Percentiles rank a stretch among this genome's conserved stretches.
Conservation (phyloP, 23 tunicate genomes). For the Trididemnum clinides region DNA sequence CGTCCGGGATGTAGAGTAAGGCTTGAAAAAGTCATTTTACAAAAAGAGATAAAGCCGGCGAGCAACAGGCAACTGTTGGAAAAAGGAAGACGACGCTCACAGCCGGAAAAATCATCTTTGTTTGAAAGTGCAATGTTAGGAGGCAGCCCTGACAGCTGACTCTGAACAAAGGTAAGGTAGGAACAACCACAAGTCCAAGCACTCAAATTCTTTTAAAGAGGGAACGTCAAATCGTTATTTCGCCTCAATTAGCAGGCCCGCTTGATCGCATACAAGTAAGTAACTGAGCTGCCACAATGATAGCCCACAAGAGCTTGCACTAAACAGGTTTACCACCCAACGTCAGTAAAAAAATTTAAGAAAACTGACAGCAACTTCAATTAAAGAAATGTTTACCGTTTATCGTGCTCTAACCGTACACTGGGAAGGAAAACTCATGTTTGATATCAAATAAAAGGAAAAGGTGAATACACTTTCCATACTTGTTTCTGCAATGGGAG, state of each 20-base stretch:
- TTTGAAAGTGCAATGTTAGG: too few relatives aligned
- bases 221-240: too few relatives aligned
- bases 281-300: neutral
- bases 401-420: conserved; percentile 4
- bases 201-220: too few relatives aligned
- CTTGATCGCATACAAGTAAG: neutral
- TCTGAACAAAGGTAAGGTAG: too few relatives aligned
- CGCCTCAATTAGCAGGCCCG: too few relatives aligned
- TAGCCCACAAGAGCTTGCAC: neutral
- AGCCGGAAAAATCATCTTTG: neutral
- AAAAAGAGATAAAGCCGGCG: neutral
- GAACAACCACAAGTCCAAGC: too few relatives aligned
- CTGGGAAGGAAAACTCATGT: neutral
- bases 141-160: too few relatives aligned
- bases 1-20: neutral
- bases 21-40: neutral
- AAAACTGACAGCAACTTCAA: neutral
- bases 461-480: neutral
- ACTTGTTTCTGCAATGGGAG: neutral
- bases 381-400: too few relatives aligned
- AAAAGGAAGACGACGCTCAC: neutral
- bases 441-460: neutral
- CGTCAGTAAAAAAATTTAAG: neutral
- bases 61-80: neutral
- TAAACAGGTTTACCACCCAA: neutral